Evolutionary conservation across 2,888 invertebrate genomes (phyloP).

Genomic region (Clanis bilineata): DNA sequence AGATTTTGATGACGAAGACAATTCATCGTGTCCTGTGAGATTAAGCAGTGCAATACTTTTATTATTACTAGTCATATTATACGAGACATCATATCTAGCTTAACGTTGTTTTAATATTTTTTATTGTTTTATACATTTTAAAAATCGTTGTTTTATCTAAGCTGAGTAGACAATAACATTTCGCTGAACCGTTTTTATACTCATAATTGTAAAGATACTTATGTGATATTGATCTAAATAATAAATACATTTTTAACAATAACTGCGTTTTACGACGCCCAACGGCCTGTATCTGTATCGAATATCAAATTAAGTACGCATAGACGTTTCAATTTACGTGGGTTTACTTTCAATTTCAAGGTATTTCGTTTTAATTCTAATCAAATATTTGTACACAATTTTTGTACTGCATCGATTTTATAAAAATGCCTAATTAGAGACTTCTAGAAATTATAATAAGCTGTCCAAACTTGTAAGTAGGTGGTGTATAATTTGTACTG

Average conservation of each 20-base stretch:
- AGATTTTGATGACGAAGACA: constrained; percentile 63
- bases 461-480: constrained; percentile 43
- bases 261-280: not conserved
- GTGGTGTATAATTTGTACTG: constrained; percentile 20
- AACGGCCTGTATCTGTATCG: not conserved
- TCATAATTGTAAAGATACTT: not conserved
- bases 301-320: not conserved
- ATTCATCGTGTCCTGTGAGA: constrained; percentile 45
- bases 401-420: constrained; percentile 49
- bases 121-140: constrained; percentile 13
- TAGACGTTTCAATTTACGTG: not conserved
- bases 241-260: not conserved
- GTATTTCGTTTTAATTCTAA: not conserved
- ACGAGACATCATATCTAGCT: not conserved
- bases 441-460: constrained; percentile 31
- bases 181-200: constrained; percentile 3
- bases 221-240: not conserved
- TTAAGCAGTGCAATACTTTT: constrained; percentile 40
- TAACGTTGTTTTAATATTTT: not conserved
- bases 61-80: constrained; percentile 26
- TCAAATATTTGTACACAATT: constrained; percentile 33
- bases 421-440: constrained; percentile 43
- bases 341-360: constrained; percentile 16
- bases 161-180: constrained; percentile 13
- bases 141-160: not conserved